Evolutionary conservation across 2,113 vertebrate species (phyloP).

Genomic region (Irena cyanogastra): DNA sequence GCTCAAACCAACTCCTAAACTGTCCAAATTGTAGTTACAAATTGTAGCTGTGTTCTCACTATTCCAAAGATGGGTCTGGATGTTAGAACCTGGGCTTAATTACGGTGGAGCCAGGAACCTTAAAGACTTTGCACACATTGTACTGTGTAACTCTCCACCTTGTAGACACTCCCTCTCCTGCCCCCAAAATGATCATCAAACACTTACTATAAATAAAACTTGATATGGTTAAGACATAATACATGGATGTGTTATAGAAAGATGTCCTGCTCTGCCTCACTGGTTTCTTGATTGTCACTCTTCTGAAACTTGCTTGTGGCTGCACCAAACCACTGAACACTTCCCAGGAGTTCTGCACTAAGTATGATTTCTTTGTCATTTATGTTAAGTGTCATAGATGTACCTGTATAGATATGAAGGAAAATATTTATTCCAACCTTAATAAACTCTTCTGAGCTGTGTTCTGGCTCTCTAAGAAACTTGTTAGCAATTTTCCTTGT

Average conservation of each 20-base stretch:
- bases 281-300: background rate
- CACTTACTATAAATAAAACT: background rate
- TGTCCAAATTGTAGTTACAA: background rate
- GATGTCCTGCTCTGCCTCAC: background rate
- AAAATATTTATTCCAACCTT: background rate
- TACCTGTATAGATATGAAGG: background rate
- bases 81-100: background rate
- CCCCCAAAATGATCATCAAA: background rate
- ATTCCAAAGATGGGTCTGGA: background rate
- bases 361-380: background rate
- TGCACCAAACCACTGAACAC: background rate
- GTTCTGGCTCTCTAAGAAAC: background rate
- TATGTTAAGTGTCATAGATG: background rate
- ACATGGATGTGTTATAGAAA: background rate
- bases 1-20: background rate
- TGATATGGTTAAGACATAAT: background rate
- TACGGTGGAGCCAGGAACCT: background rate
- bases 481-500: too few relatives aligned
- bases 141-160: background rate
- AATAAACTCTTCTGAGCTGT: background rate
- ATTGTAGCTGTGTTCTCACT: background rate
- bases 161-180: rapidly evolving
- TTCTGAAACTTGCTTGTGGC: background rate
- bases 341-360: background rate
- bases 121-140: background rate